Base-by-base conservation (phyloP, 2,113 vertebrate species). In the Xyliphius kryptos region DNA sequence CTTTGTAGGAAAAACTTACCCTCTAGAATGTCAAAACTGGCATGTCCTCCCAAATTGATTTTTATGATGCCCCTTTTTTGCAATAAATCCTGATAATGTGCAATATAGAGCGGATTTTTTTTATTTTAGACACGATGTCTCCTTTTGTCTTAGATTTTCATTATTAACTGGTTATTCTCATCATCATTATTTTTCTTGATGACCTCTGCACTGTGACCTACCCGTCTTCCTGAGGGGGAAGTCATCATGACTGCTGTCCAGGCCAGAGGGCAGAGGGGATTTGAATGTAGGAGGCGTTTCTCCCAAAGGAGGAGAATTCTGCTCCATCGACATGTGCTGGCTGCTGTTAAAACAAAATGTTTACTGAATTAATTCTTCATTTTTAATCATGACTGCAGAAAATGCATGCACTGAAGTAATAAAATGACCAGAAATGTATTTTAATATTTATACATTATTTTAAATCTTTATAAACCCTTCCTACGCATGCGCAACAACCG, bases 181-280 rank as follows among this genome's bases (percentile, higher is more conserved):
- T 36, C 22, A 72, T 17, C 14, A 60, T 56, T 58, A 72, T 63
- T 73, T 59, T 59, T 69, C 20, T 9, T 16, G 19, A 3, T 15
- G 55, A 67, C 68, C 72, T 68, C 44, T 66, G 60, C 56, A 50
- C 68, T 74, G 43, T 65, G 66, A 81, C 88, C 85, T 83, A 92
- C 91, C 91, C 37, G 91, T 92, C 88, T 92, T 92, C 72, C 90
- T 84, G 74, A 92, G 86, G 47, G 91, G 91, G 75, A 92, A 92
- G 78, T 92, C 89, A 72, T 92, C 89, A 78, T n/a, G n/a, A n/a
- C 88, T 91, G 67, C 79, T 71, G 74, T 91, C 89, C 63, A 90
- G 88, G 1, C 86, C 74, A 77, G 88, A 89, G 66, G 88, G 87
- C 74, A 90, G 84, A 70, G 89, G 84, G 68, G 89, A 91, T 68